Base-by-base conservation (phyloP, 2,888 invertebrate species). In the Himalopsyche kuldschensis region DNA sequence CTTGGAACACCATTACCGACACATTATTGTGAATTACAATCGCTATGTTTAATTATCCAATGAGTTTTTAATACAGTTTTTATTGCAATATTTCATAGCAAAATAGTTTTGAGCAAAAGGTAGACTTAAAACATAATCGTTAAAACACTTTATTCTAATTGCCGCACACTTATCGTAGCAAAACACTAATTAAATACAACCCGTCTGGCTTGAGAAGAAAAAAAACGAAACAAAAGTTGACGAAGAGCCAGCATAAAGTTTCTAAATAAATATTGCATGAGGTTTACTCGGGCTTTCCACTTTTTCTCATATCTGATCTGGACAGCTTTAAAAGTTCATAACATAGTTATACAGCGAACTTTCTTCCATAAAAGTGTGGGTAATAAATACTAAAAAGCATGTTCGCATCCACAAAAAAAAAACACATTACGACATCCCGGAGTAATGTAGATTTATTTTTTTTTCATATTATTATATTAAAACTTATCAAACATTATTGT, bases 291-390 rank as follows among this genome's bases (percentile, higher is more conserved):
- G 63, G 81, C 75, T 80, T 84, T 76, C 77, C 55, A 78, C 77
- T 80, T 82, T 82, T 81, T 78, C 81, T 83, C 76, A 55, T 79
- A 80, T 79, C 82, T 83, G 81, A 80, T 76, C 79, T 78, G 81
- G 84, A 83, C 82, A 82, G 83, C 84, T 85, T 85, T 83, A 81
- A 85, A 82, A 85, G 84, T 83, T 81, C 76, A 35, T 83, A 83
- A 83, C 79, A 80, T 76, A 79, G 84, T 85, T 83, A 85, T 76
- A 30, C 32, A 79, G 75, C 47, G 24, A 83, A 85, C 63, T 82
- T 84, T 79, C n/a, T 47, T 76, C 30, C 81, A 35, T 24, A n/a
- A 41, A 30, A 24, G 81, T 15, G 27, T 47, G 31, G 81, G 76
- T 46, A 79, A 63, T 82, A 79, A 75, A 75, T 82, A 78, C 47